Evolutionary conservation across 2,113 vertebrate species (phyloP), one percentile per base, ranked within the genome.

Genomic region (Pomatorhinus ruficollis): DNA sequence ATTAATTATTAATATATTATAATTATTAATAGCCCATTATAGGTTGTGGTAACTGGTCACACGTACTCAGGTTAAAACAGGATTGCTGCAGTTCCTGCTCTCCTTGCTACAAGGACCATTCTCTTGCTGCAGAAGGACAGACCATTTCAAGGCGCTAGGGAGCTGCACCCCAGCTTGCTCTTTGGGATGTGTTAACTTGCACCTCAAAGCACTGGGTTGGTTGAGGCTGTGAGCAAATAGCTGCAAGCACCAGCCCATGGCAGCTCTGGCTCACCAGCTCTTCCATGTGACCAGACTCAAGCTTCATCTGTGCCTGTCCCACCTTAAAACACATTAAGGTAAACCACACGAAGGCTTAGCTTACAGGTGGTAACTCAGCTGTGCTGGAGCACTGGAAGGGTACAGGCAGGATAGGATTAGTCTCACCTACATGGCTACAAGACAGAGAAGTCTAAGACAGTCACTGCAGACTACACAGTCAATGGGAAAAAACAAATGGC

Each of bases 181-280:
- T 49, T 33, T 64, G 56, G 27, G 44, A 33, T 11, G 27, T 52
- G 68, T 33, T 63, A 47, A 28, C 19, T 19, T 78, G 61, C 74
- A 75, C 52, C 0, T 2, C 60, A 63, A 5, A 0, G 8, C 23
- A 8, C 39, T 13, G 60, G 70, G 33, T 4, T 6, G 1, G 49
- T 16, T 60, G 45, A 60, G 59, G 75, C 61, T 65, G 63, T 30
- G 66, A 85, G 66, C 49, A 78, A 81, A 78, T 2, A 15, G 18
- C 19, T 84, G 42, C 80, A 70, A 66, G 77, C 74, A 71, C 13
- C 56, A 40, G 57, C 56, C 44, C 54, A 69, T 0, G 39, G 82
- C 61, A 72, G 35, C 44, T 68, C 30, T 79, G 84, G 61, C 78
- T 90, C 30, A 2, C 30, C 61, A 71, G 57, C 75, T 52, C 74